These are phyloP conservation scores for Andinoacara biseriatus DNA, from an alignment of 2,113 vertebrate genomes.

Conservation along the genomic window DNA sequence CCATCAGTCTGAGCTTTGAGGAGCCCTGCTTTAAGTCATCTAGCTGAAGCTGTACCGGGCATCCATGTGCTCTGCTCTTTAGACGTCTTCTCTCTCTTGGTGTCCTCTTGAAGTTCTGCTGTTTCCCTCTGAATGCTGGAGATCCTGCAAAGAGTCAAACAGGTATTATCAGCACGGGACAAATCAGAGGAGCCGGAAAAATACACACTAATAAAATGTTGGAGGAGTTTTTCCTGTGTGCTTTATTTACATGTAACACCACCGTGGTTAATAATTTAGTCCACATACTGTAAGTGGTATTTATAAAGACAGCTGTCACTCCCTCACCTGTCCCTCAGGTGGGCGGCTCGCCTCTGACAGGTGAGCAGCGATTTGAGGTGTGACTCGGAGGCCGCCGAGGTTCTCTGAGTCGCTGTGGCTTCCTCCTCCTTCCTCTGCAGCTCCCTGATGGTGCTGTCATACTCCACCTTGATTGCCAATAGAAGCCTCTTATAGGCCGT, in stretches of 20 bases:
- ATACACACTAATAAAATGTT: background rate
- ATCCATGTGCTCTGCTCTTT: constrained; percentile 38
- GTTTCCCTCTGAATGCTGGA: constrained; percentile 77
- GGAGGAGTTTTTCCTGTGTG: background rate
- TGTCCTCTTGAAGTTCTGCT: constrained; percentile 66
- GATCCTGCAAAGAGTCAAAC: constrained; percentile 65
- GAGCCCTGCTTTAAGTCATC: accelerated
- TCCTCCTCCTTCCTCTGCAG: constrained; percentile 69
- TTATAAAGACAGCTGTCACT: accelerated
- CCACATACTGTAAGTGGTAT: background rate
- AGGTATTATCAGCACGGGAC: background rate
- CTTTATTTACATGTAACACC: background rate
- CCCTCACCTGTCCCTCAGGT: constrained; percentile 79
- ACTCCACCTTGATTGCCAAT: constrained; percentile 80
- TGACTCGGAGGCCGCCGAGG: constrained; percentile 63
- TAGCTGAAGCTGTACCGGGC: constrained; percentile 18
- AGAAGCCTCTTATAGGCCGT: constrained; percentile 79
- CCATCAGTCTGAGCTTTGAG: background rate
- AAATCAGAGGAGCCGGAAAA: background rate
- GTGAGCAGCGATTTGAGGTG: constrained; percentile 63
- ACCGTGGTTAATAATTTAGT: no score
- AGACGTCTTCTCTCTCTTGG: constrained; percentile 28
- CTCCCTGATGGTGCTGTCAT: constrained; percentile 76
- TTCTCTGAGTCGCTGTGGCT: constrained; percentile 55
- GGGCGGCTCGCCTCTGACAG: constrained; percentile 69